Percentiles rank a stretch among this genome's conserved stretches.
Evolutionary conservation across 2,888 invertebrate genomes (phyloP).

Genomic region (Chloromyia formosa): DNA sequence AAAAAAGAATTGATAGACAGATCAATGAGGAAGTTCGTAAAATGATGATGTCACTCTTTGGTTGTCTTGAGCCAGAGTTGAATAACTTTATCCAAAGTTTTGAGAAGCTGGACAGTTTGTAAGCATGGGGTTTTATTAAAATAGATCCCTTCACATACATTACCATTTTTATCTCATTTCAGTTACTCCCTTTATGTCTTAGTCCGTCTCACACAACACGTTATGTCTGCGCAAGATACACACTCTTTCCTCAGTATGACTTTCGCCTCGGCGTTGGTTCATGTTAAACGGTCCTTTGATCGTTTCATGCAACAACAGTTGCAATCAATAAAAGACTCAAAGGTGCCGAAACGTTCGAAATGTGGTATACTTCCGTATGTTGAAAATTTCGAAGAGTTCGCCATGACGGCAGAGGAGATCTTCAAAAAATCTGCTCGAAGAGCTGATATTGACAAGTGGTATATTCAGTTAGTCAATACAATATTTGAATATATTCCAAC

Average conservation of each 20-base stretch:
- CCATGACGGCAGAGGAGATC: slow-evolving; percentile 84
- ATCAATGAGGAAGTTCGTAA: slow-evolving; percentile 81
- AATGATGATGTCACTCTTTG: slow-evolving; percentile 91
- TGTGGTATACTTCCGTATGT: slow-evolving; percentile 92
- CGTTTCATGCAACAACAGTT: slow-evolving; percentile 87
- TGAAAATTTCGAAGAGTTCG: slow-evolving; percentile 89
- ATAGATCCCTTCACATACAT: background rate
- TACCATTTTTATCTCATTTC: slow-evolving; percentile 47
- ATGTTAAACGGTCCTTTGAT: slow-evolving; percentile 91
- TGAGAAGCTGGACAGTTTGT: slow-evolving; percentile 91
- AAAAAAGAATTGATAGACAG: slow-evolving; percentile 73
- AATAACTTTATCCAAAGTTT: slow-evolving; percentile 85
- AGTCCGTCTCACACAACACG: slow-evolving; percentile 91
- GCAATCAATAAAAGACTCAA: slow-evolving; percentile 79
- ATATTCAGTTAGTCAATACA: slow-evolving; percentile 78
- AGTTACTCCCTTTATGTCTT: slow-evolving; percentile 95
- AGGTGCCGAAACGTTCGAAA: slow-evolving; percentile 74
- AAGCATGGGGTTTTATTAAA: slow-evolving; percentile 66
- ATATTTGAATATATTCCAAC: slow-evolving; percentile 84
- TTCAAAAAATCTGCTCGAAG: slow-evolving; percentile 87
- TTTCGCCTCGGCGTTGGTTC: slow-evolving; percentile 85
- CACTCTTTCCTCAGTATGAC: slow-evolving; percentile 89
- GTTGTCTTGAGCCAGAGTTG: slow-evolving; percentile 85
- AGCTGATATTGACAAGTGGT: slow-evolving; percentile 93
- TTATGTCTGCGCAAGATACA: slow-evolving; percentile 86